Percentiles rank a stretch among this genome's conserved stretches.
phyloP scores from a whole-genome alignment of 2,113 vertebrate species.

The Pseudorectes ferrugineus region DNA sequence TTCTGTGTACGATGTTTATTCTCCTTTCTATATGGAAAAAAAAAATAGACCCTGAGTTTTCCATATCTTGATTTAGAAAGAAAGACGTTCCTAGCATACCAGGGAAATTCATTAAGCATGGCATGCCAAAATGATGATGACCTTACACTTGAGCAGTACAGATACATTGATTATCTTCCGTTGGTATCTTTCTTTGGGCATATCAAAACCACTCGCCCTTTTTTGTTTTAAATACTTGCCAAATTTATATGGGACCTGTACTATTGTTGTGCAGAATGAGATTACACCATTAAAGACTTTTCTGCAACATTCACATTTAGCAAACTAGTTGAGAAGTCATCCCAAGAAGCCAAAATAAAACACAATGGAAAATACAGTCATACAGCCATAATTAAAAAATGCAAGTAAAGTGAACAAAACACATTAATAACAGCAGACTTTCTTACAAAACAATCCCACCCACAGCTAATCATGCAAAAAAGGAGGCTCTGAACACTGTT shows the following conservation, averaged over 20 bases:
- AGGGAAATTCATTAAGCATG: not conserved
- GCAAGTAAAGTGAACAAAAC: not conserved
- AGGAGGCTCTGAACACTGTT: not conserved
- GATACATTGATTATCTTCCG: not conserved
- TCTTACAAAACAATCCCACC: constrained; percentile 1
- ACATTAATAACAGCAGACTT: not conserved
- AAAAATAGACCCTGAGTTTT: not conserved
- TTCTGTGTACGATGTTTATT: not conserved
- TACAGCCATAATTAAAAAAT: not conserved
- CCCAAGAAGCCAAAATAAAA: not conserved
- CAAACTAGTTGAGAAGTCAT: not conserved
- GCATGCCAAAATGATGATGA: not conserved
- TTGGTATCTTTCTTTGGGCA: not conserved
- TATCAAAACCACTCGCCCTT: not conserved
- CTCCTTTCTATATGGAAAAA: not conserved
- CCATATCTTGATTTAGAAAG: not conserved
- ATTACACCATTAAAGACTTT: not conserved
- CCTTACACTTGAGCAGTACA: not conserved
- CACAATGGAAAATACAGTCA: not conserved
- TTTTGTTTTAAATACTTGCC: not conserved
- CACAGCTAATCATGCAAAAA: not conserved
- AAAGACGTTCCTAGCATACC: not conserved
- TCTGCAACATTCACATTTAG: not conserved
- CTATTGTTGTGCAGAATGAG: not conserved
- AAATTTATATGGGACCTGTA: not conserved